Conservation (phyloP, 53 echinoderm and acorn worm species). For the Glandiceps talaboti region DNA sequence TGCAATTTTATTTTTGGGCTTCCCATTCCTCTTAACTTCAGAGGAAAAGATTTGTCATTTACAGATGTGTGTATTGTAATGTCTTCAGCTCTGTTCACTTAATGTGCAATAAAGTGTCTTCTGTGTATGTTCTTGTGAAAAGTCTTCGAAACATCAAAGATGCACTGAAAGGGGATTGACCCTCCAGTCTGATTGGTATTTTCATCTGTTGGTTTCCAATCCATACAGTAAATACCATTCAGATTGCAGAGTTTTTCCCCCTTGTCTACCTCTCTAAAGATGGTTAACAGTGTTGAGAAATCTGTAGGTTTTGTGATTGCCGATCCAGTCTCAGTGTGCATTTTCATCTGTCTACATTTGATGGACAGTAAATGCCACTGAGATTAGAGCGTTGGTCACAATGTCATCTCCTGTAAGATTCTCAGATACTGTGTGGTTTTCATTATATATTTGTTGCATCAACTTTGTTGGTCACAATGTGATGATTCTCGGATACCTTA, state of each 20-base stretch:
- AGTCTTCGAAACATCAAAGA: neutral
- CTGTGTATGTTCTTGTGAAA: no score
- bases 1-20: no score
- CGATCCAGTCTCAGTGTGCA: neutral
- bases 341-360: neutral
- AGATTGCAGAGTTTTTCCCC: neutral
- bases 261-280: neutral
- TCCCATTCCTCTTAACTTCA: no score
- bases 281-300: neutral
- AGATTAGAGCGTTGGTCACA: neutral
- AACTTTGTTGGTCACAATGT: no score
- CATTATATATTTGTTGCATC: constrained; percentile 1
- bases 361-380: neutral
- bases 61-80: no score
- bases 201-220: neutral
- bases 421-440: neutral
- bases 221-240: neutral
- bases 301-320: neutral
- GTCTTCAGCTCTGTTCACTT: no score
- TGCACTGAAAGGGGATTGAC: neutral
- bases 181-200: neutral
- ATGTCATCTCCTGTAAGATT: no score
- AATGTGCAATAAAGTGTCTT: no score
- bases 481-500: no score
- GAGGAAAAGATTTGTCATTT: no score